Conservation (phyloP, 2,888 invertebrate species). For the Tortricodes alternella region DNA sequence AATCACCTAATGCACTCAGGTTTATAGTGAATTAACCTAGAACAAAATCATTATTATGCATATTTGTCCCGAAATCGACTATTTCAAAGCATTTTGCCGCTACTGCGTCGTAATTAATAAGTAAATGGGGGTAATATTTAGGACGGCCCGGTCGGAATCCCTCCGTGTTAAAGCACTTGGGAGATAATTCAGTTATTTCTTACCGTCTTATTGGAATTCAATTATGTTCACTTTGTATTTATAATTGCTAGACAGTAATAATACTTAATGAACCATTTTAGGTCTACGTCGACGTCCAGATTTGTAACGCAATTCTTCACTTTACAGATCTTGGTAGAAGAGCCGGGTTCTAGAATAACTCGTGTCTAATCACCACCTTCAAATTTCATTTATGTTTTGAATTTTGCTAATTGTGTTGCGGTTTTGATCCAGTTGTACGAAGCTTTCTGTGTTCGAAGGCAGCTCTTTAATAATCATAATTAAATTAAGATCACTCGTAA, state of each 20-base stretch:
- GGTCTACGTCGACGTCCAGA: neutral
- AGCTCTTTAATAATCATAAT: neutral
- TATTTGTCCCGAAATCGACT: neutral
- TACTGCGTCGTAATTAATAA: conserved; percentile 19
- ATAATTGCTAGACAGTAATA: conserved; percentile 28
- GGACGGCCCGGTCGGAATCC: conserved; percentile 17
- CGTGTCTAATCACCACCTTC: neutral
- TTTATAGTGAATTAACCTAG: too few species aligned
- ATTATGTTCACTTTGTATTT: conserved; percentile 31
- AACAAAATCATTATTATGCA: too few species aligned
- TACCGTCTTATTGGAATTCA: conserved; percentile 32
- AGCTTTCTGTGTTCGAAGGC: neutral
- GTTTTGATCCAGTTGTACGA: neutral
- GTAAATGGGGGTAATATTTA: conserved; percentile 26
- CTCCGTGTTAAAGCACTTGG: conserved; percentile 29
- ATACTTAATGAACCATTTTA: conserved; percentile 25
- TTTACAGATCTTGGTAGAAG: conserved; percentile 7
- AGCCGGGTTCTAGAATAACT: neutral
- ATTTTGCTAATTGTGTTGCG: neutral
- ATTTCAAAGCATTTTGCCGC: neutral
- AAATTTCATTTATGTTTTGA: neutral
- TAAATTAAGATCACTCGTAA: too few species aligned
- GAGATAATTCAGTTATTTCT: conserved; percentile 31
- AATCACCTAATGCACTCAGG: too few species aligned
- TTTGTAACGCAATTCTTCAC: neutral